Evolutionary conservation across 1,140 invertebrate species (phyloP).

Genomic region (Cepaea nemoralis): DNA sequence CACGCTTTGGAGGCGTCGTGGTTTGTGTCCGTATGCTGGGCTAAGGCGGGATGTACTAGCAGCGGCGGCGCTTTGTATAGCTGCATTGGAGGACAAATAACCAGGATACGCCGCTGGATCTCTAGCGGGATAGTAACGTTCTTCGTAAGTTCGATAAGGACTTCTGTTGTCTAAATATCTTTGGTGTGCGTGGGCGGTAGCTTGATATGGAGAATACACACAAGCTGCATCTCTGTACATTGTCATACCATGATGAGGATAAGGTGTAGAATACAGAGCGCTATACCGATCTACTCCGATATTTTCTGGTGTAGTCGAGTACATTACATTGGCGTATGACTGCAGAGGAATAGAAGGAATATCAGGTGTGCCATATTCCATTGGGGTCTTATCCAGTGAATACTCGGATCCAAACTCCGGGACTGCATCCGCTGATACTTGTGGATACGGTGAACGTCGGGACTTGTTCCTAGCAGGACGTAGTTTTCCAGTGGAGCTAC

Average conservation of each 20-base stretch:
- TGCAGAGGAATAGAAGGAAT: constrained; percentile 48
- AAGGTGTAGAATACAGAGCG: constrained; percentile 62
- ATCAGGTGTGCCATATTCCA: constrained; percentile 42
- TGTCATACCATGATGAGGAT: constrained; percentile 52
- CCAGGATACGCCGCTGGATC: constrained; percentile 56
- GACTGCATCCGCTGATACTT: constrained; percentile 49
- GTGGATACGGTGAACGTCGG: constrained; percentile 70
- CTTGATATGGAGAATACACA: constrained; percentile 48
- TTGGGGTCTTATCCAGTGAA: constrained; percentile 41
- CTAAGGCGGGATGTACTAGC: constrained; percentile 42
- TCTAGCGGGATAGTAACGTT: constrained; percentile 55
- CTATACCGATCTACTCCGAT: constrained; percentile 57
- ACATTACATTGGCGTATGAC: constrained; percentile 54
- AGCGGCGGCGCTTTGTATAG: constrained; percentile 47
- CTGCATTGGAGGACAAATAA: constrained; percentile 50
- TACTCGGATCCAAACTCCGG: constrained; percentile 45
- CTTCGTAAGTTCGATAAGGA: constrained; percentile 54
- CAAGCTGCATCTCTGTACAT: constrained; percentile 53
- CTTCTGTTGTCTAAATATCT: constrained; percentile 53
- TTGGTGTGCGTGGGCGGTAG: constrained; percentile 45
- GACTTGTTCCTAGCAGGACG: constrained; percentile 57
- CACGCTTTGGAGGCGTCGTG: constrained; percentile 24
- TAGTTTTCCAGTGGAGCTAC: constrained; percentile 49
- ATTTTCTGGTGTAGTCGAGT: constrained; percentile 41
- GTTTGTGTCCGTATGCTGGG: constrained; percentile 34